Evolutionary conservation across 2,113 vertebrate genomes (phyloP).

Genomic region (western clawed frog (Xenopus tropicalis)): UCB_Xtro_10.0 CM004449.2:87491001-87491500

Average conservation of each 20-base stretch:
- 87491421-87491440: neutral
- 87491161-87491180: slow-evolving; percentile 21
- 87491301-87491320: slow-evolving; percentile 42
- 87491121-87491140: slow-evolving; percentile 26
- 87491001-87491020: too few species aligned
- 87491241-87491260: slow-evolving; percentile 45
- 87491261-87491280: slow-evolving; percentile 40
- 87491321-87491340: slow-evolving; percentile 42
- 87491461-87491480: too few species aligned
- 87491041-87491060: too few species aligned
- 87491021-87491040: too few species aligned
- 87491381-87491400: slow-evolving; percentile 17
- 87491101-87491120: slow-evolving; percentile 27
- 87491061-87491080: neutral
- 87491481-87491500: too few species aligned
- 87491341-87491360: slow-evolving; percentile 40
- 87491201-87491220: slow-evolving; percentile 34
- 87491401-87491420: slow-evolving; percentile 22
- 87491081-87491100: slow-evolving; percentile 2
- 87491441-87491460: too few species aligned
- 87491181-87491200: slow-evolving; percentile 24
- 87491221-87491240: slow-evolving; percentile 33
- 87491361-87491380: slow-evolving; percentile 38
- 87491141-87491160: slow-evolving; percentile 35
- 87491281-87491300: slow-evolving; percentile 26